Conservation (phyloP, 2,113 vertebrate species). For the Hydrolagus affinis region DNA sequence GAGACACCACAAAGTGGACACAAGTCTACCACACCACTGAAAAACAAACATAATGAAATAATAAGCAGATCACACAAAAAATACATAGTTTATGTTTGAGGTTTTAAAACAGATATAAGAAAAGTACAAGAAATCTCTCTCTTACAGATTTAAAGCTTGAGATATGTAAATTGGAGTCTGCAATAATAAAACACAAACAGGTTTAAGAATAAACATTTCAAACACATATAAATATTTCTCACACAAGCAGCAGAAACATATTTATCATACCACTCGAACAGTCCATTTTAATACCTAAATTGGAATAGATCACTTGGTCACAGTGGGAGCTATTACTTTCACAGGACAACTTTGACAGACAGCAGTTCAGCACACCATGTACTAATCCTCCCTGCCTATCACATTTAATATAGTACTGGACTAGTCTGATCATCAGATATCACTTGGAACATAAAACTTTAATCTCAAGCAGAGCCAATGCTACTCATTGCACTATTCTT, state of each 20-base stretch:
- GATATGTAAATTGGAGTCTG: neutral
- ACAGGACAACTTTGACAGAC: neutral
- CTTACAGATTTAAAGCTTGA: neutral
- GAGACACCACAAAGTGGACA: neutral
- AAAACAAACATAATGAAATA: neutral
- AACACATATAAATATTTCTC: neutral
- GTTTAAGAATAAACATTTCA: neutral
- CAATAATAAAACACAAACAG: no score
- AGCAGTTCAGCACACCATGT: neutral
- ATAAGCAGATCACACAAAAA: neutral
- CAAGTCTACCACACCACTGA: neutral
- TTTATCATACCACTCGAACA: neutral
- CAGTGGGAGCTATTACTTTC: neutral
- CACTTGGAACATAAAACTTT: neutral
- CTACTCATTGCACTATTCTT: neutral
- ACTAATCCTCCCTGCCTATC: neutral
- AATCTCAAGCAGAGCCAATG: neutral
- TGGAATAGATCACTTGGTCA: neutral
- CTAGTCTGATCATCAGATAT: neutral
- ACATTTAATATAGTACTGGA: neutral
- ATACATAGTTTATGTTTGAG: neutral
- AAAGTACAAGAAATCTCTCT: no score
- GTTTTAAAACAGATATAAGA: neutral
- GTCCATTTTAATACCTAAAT: neutral
- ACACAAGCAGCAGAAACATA: neutral